A percentile compares a stretch with the other conserved stretches of the same genome.
phyloP scores from a whole-genome alignment of 2,888 invertebrate species.

The Ectemnius continuus region DNA sequence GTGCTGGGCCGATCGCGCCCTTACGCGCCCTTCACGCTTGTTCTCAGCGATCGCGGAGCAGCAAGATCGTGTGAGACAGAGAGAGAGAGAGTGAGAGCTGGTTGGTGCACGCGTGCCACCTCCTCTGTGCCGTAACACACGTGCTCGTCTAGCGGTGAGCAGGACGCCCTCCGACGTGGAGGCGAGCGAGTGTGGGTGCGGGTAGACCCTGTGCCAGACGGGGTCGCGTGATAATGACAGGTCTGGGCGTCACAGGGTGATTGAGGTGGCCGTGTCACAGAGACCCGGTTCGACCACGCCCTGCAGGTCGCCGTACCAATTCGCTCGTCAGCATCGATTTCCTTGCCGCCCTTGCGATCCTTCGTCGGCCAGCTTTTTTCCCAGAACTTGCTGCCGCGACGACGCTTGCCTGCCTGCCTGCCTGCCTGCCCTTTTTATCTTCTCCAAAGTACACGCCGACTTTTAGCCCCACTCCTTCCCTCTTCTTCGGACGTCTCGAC shows the following conservation, averaged over 20 bases:
- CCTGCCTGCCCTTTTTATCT: no score
- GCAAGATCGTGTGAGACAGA: constrained; percentile 8
- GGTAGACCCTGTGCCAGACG: constrained; percentile 63
- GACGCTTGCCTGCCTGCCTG: no score
- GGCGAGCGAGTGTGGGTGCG: constrained; percentile 36
- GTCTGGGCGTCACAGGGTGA: constrained; percentile 74
- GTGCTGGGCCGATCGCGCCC: constrained; percentile 38
- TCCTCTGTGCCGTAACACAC: constrained; percentile 25
- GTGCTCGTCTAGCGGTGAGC: constrained; percentile 13
- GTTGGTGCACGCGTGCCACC: constrained; percentile 38
- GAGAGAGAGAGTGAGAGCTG: constrained; percentile 55
- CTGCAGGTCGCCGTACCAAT: constrained; percentile 65
- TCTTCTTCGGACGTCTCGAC: no score
- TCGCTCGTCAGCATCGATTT: constrained; percentile 65
- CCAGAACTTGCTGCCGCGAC: background rate
- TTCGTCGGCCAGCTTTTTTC: constrained; percentile 5
- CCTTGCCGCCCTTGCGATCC: constrained; percentile 38
- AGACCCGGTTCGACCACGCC: constrained; percentile 73
- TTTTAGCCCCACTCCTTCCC: no score
- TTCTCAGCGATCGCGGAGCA: constrained; percentile 48
- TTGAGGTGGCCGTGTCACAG: constrained; percentile 74
- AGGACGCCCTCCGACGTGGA: constrained; percentile 24
- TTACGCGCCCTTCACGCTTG: constrained; percentile 57
- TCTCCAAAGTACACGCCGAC: no score
- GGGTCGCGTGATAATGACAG: constrained; percentile 78